Evolutionary conservation across 2,797 vertebrate species (phyloP).

Genomic region (Okamejei kenojei): DNA sequence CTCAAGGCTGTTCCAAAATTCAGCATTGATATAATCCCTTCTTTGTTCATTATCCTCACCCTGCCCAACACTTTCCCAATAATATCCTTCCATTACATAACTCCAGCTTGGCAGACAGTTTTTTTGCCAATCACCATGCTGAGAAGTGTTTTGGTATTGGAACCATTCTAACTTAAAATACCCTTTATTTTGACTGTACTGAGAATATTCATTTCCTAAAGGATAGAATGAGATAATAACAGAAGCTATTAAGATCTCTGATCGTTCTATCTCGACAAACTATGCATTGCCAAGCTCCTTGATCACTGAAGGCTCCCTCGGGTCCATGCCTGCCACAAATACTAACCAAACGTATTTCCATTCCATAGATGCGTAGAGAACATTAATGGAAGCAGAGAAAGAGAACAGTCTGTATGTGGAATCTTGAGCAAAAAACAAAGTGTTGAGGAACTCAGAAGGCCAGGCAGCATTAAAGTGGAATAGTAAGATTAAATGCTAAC

Average conservation of each 20-base stretch:
- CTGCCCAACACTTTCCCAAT: neutral
- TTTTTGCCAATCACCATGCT: neutral
- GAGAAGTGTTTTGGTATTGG: neutral
- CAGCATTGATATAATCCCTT: neutral
- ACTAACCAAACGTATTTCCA: neutral
- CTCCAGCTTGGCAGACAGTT: neutral
- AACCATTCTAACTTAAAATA: neutral
- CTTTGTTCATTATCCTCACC: neutral
- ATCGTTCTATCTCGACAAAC: neutral
- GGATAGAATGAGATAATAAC: neutral
- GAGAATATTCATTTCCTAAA: neutral
- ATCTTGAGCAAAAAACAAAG: no score
- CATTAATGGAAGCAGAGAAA: neutral
- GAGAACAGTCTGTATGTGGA: no score
- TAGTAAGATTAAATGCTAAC: no score
- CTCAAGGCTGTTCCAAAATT: neutral
- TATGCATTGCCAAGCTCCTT: neutral
- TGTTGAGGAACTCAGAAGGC: no score
- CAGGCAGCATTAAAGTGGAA: no score
- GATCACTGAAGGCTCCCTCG: no score
- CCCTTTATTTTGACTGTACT: neutral
- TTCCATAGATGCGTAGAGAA: neutral
- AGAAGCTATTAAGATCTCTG: neutral
- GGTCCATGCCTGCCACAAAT: neutral
- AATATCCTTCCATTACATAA: neutral